phyloP scores from a whole-genome alignment of 2,888 invertebrate genomes.

The Lithophane semibrunnea region DNA sequence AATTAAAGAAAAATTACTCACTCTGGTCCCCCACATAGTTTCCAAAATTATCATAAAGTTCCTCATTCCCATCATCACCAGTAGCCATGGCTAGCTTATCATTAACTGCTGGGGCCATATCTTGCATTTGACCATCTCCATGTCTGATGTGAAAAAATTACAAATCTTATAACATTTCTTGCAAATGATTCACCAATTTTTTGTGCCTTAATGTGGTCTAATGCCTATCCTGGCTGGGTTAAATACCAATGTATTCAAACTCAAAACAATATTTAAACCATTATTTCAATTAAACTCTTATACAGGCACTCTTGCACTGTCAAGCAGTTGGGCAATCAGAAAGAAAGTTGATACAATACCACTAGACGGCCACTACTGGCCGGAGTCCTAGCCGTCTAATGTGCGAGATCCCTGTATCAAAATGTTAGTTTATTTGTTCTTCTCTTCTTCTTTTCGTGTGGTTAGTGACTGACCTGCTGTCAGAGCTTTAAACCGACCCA shows the following conservation, averaged over 20 bases:
- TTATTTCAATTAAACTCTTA: background rate
- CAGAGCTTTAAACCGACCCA: too few species aligned
- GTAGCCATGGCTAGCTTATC: constrained; percentile 69
- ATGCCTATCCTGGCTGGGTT: background rate
- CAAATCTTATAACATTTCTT: background rate
- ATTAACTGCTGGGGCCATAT: constrained; percentile 73
- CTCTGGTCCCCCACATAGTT: constrained; percentile 83
- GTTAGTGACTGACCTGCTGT: too few species aligned
- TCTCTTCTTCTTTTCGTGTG: too few species aligned
- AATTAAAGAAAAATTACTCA: constrained; percentile 59
- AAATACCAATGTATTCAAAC: background rate
- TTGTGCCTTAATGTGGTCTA: background rate
- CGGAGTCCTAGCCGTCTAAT: too few species aligned
- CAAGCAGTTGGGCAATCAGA: background rate
- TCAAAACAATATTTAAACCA: background rate
- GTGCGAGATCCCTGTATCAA: too few species aligned
- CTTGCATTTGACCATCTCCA: constrained; percentile 68
- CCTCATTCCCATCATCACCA: constrained; percentile 77
- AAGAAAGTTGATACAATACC: background rate
- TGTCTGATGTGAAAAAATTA: constrained; percentile 34
- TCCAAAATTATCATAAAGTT: constrained; percentile 83
- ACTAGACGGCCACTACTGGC: too few species aligned
- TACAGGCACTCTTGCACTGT: background rate
- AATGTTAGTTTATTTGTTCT: too few species aligned
- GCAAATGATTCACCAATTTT: background rate